Evolutionary conservation across 2,113 vertebrate species (phyloP).

Genomic region (Heterocephalus glaber): DNA sequence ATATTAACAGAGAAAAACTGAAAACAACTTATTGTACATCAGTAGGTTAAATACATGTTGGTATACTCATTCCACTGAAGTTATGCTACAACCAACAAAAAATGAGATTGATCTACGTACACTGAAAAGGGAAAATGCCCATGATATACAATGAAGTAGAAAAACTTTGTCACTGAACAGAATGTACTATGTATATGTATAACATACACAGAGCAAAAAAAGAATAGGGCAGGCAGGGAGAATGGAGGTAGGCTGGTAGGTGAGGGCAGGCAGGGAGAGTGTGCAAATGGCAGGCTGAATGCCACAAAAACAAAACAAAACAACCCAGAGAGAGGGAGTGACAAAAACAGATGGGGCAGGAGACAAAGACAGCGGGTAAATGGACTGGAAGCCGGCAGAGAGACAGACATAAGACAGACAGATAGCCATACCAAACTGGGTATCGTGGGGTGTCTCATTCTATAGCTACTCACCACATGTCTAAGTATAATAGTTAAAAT

Average conservation of each 20-base stretch:
- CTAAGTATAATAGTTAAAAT: neutral
- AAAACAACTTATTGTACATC: neutral
- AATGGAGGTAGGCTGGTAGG: neutral
- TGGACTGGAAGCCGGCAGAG: neutral
- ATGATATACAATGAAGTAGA: neutral
- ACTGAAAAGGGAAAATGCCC: neutral
- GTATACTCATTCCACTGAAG: neutral
- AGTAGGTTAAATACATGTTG: constrained; percentile 16
- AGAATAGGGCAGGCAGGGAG: neutral
- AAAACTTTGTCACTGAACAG: neutral
- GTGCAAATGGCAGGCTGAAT: neutral
- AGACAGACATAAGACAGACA: neutral
- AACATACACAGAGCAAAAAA: neutral
- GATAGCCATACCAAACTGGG: too few species aligned
- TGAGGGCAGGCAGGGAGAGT: neutral
- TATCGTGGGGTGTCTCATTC: neutral
- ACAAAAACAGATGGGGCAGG: neutral
- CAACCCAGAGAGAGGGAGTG: neutral
- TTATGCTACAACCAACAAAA: neutral
- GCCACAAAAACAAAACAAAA: neutral
- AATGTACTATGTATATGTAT: neutral
- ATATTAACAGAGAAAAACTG: neutral
- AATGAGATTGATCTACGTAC: neutral
- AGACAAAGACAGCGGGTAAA: neutral
- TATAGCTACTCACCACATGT: neutral